Base-by-base conservation (phyloP, 2,113 vertebrate genomes). In the Pollachius pollachius region DNA sequence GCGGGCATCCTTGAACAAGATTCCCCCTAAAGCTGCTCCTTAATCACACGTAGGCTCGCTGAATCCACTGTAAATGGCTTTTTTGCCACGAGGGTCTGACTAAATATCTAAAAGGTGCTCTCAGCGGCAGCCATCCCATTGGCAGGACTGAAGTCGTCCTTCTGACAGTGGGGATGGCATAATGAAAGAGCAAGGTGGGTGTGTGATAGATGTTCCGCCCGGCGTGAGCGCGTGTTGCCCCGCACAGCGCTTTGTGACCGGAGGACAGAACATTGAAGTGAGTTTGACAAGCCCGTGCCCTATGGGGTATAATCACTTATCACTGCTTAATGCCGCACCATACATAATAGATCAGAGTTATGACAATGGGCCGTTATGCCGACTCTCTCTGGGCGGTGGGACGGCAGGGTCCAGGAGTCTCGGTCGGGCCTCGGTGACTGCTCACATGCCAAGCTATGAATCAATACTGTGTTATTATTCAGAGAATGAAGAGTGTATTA, bases 331-430 rank as follows among this genome's bases (percentile, higher is more conserved):
- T 77, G 70, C 72, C 19, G 21, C 58, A 73, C 64, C 52, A 70
- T 87, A 74, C 85, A 85, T 89, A 81, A 87, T 75, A 54, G 62
- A 75, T 74, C 34, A 65, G 56, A 48, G 59, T 81, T 78, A 72
- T 77, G 81, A 85, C 77, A 75, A 77, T 71, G 76, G 77, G 72
- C 74, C 81, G 58, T 68, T 78, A 82, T 69, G 41, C 77, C 52
- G 65, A 62, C 71, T 71, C 41, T 52, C 67, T 75, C 25, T n/a
- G 69, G 54, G 75, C 41, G 59, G 73, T 69, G 54, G 76, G 72
- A 82, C 85, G 81, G 65, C 62, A 54, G n/a, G 17, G 19, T 75
- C 80, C 83, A 63, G 79, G 52, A 12, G 25, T 17, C 8, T 6
- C 2, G 9, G 64, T 62, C 65, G 62, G 58, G 64, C 62, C 68